These are phyloP conservation scores for Flexamia atlantica DNA, from an alignment of 2,888 invertebrate species.

Conservation along the genomic window DNA sequence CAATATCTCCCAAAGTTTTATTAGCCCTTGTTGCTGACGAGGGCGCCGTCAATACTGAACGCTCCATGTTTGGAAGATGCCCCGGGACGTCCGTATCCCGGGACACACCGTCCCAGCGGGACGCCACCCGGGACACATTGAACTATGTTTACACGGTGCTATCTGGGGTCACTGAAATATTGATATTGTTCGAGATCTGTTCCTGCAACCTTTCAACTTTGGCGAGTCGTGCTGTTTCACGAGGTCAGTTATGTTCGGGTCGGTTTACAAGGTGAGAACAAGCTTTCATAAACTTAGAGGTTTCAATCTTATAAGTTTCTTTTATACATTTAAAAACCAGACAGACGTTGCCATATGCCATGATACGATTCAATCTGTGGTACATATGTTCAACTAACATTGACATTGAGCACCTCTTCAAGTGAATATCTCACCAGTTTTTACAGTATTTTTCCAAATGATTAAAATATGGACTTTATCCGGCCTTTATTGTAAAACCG, in stretches of 20 bases:
- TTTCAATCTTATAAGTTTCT: no score
- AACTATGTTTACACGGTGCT: constrained; percentile 50
- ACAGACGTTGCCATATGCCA: no score
- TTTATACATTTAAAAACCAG: no score
- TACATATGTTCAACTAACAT: no score
- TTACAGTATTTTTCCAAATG: no score
- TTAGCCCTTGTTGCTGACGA: not conserved
- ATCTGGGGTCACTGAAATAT: constrained; percentile 39
- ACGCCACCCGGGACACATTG: not conserved
- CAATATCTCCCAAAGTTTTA: constrained; percentile 26
- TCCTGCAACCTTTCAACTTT: constrained; percentile 50
- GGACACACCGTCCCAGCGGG: not conserved
- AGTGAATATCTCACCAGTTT: no score
- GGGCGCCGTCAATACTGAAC: not conserved
- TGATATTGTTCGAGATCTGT: constrained; percentile 21
- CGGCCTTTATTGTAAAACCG: no score
- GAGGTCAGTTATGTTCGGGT: not conserved
- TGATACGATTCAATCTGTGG: no score
- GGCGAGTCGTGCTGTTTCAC: not conserved
- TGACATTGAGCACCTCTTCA: no score
- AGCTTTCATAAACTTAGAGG: not conserved
- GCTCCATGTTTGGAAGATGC: constrained; percentile 19
- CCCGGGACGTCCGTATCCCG: no score
- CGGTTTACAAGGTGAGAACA: not conserved
- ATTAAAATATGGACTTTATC: no score